Evolutionary conservation across 2,113 vertebrate genomes (phyloP).

Genomic region (Labeo catla): DNA sequence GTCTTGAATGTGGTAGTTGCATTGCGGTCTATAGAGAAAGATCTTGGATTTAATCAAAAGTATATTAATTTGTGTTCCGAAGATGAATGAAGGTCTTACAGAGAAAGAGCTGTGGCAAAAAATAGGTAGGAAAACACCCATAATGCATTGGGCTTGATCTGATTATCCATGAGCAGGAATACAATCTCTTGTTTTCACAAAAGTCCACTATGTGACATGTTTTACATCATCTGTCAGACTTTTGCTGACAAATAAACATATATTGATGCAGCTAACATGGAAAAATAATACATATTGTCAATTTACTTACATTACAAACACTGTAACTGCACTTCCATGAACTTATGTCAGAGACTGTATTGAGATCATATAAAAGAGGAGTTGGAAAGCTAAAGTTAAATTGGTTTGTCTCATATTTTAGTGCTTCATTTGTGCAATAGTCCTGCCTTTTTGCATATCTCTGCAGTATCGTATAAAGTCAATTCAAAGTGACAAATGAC

Average conservation of each 20-base stretch:
- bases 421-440: background rate
- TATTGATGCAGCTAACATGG: too few species aligned
- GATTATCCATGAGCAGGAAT: too few species aligned
- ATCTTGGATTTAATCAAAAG: too few species aligned
- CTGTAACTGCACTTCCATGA: background rate
- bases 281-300: background rate
- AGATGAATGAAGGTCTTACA: too few species aligned
- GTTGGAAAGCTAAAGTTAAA: background rate
- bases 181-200: background rate
- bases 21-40: too few species aligned
- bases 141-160: too few species aligned
- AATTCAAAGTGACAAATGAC: conserved; percentile 11
- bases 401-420: background rate
- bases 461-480: background rate
- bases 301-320: background rate
- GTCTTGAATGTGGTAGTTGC: too few species aligned
- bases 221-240: background rate
- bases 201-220: background rate
- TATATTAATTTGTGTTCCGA: too few species aligned
- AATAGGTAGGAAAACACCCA: too few species aligned
- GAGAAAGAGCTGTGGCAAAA: too few species aligned
- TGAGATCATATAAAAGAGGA: background rate
- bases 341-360: background rate
- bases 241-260: background rate
- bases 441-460: background rate